Conservation (phyloP, 1,140 invertebrate genomes). For the Lordiphosa mommai region DNA sequence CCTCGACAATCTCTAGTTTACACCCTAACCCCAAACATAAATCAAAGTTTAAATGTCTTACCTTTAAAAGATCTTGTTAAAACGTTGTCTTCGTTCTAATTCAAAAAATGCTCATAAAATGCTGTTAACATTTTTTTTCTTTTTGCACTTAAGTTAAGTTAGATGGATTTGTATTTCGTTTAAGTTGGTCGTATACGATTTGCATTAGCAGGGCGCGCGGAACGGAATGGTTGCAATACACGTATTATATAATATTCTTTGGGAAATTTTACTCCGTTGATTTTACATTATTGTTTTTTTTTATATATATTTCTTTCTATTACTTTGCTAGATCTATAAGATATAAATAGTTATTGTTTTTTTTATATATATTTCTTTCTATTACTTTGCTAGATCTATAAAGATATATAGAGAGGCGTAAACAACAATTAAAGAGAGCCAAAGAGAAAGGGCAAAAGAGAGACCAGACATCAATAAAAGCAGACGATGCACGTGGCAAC, state of each 20-base stretch:
- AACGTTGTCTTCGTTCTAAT: not conserved
- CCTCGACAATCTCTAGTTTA: too few relatives aligned
- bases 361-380: slow-evolving; percentile 12
- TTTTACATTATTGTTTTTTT: slow-evolving; percentile 19
- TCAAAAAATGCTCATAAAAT: not conserved
- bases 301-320: slow-evolving; percentile 1
- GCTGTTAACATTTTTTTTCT: not conserved
- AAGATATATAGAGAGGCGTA: slow-evolving; percentile 45
- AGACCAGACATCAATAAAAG: slow-evolving; percentile 28
- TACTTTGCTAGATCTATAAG: slow-evolving; percentile 34
- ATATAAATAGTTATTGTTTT: slow-evolving; percentile 32
- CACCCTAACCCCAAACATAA: too few relatives aligned
- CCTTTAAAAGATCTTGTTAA: not conserved
- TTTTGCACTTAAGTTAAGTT: slow-evolving; percentile 5
- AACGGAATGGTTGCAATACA: slow-evolving; percentile 61
- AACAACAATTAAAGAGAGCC: slow-evolving; percentile 43
- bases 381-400: slow-evolving; percentile 32
- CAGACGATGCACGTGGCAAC: slow-evolving; percentile 32
- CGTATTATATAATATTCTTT: slow-evolving; percentile 9
- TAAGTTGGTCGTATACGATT: slow-evolving; percentile 50
- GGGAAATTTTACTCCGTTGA: not conserved
- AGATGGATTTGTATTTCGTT: slow-evolving; percentile 33
- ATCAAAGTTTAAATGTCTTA: too few relatives aligned
- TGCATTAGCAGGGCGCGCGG: slow-evolving; percentile 58
- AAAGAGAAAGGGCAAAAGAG: slow-evolving; percentile 15